These are phyloP conservation scores for Tamias sibiricus DNA, from an alignment of 2,113 vertebrate species.

Conservation along the genomic window DNA sequence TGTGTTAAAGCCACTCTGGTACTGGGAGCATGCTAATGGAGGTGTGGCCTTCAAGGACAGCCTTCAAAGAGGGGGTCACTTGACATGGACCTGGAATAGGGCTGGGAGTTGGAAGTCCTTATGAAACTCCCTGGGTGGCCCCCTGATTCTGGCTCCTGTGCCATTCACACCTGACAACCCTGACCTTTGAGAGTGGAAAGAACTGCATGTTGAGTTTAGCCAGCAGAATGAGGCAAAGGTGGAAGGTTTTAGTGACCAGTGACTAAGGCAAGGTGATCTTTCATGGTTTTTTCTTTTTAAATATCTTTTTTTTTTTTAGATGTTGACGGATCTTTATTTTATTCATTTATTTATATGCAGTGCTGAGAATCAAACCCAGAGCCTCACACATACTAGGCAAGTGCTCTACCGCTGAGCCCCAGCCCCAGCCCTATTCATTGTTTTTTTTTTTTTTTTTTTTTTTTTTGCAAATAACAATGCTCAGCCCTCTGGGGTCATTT, in stretches of 20 bases:
- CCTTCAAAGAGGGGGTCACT: neutral
- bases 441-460: no score
- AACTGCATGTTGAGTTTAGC: neutral
- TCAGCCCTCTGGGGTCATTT: neutral
- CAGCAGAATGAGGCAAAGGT: neutral
- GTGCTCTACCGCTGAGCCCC: no score
- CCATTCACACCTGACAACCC: neutral
- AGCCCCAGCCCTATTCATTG: no score
- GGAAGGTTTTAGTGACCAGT: neutral
- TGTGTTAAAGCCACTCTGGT: accelerated
- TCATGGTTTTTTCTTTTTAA: no score
- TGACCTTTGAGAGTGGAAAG: neutral
- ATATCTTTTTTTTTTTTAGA: no score
- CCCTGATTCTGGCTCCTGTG: neutral
- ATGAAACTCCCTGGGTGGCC: neutral
- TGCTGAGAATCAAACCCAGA: no score
- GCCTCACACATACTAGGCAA: no score
- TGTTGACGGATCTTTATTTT: no score
- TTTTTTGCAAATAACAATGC: neutral
- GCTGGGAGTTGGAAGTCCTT: neutral
- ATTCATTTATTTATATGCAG: no score
- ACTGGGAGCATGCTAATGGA: neutral
- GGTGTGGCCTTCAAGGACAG: neutral
- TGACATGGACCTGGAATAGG: neutral
- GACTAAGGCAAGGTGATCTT: neutral